Evolutionary conservation across 2,113 vertebrate genomes (phyloP).

Genomic region (Myanophis thanlyinensis): DNA sequence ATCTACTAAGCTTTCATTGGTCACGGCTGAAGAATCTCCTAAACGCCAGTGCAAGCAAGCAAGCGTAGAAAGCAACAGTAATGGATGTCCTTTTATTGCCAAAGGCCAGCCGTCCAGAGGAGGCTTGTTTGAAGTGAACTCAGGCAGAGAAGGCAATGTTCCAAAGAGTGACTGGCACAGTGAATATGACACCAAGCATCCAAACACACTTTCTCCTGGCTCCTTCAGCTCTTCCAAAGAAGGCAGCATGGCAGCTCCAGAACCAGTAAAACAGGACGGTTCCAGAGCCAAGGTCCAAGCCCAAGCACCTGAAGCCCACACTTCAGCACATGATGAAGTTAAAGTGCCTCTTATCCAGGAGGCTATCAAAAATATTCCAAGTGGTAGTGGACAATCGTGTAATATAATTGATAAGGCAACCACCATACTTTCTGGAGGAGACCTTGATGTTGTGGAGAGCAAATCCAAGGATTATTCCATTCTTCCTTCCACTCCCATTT

Average conservation of each 20-base stretch:
- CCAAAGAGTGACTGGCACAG: slow-evolving; percentile 5
- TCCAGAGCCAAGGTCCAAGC: not conserved
- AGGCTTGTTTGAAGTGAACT: slow-evolving; percentile 36
- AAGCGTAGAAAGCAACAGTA: slow-evolving; percentile 59
- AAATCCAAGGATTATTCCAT: not conserved
- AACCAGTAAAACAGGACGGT: not conserved
- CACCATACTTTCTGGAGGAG: not conserved
- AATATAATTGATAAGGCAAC: slow-evolving; percentile 27
- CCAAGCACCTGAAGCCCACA: not conserved
- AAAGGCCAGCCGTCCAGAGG: slow-evolving; percentile 45
- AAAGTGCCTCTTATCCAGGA: slow-evolving; percentile 52
- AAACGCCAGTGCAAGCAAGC: slow-evolving; percentile 57
- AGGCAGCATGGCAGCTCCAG: not conserved
- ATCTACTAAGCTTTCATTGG: slow-evolving; percentile 79
- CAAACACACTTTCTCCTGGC: slow-evolving; percentile 29
- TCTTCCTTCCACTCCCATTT: slow-evolving; percentile 21
- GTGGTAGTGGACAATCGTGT: slow-evolving; percentile 33
- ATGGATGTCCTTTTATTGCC: slow-evolving; percentile 38
- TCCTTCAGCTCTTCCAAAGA: slow-evolving; percentile 27
- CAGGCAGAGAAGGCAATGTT: fast-evolving
- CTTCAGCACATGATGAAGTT: fast-evolving
- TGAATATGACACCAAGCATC: slow-evolving; percentile 27
- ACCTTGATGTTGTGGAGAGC: not conserved
- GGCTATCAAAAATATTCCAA: slow-evolving; percentile 49
- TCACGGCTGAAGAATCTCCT: slow-evolving; percentile 67